Conservation (phyloP, 1,140 invertebrate species). For the Ridgeia piscesae region DNA sequence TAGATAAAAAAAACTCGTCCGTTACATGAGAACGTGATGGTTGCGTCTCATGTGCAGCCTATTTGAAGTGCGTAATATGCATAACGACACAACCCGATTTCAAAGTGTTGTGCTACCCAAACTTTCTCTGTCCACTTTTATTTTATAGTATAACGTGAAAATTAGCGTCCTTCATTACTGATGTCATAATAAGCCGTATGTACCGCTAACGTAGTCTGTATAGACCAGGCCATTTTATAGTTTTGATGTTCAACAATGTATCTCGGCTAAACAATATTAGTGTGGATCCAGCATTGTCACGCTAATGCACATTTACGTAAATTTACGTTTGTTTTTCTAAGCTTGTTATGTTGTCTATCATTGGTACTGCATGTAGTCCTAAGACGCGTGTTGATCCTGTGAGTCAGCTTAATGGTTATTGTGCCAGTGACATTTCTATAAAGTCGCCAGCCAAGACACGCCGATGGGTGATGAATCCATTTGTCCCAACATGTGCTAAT, state of each 20-base stretch:
- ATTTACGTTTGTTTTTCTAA: background rate
- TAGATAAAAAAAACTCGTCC: background rate
- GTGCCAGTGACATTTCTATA: background rate
- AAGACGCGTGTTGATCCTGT: background rate
- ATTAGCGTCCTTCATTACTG: background rate
- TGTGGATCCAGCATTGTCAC: background rate
- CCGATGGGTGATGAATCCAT: background rate
- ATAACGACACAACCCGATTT: too few species aligned
- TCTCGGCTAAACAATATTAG: background rate
- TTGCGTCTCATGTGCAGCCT: too few species aligned
- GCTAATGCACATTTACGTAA: too few species aligned
- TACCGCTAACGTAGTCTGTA: background rate
- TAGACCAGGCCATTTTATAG: background rate
- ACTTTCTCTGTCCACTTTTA: too few species aligned
- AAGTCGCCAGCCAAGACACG: background rate
- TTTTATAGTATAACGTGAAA: too few species aligned
- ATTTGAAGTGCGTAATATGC: too few species aligned
- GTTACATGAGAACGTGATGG: too few species aligned
- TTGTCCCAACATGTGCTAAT: background rate
- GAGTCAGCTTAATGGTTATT: background rate
- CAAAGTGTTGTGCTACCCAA: too few species aligned
- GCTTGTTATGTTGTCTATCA: background rate
- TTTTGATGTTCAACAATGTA: background rate
- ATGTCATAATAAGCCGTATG: background rate
- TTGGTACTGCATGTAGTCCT: background rate